These are phyloP conservation scores for Plotosus lineatus DNA, from an alignment of 2,113 vertebrate species.

Conservation along the genomic window DNA sequence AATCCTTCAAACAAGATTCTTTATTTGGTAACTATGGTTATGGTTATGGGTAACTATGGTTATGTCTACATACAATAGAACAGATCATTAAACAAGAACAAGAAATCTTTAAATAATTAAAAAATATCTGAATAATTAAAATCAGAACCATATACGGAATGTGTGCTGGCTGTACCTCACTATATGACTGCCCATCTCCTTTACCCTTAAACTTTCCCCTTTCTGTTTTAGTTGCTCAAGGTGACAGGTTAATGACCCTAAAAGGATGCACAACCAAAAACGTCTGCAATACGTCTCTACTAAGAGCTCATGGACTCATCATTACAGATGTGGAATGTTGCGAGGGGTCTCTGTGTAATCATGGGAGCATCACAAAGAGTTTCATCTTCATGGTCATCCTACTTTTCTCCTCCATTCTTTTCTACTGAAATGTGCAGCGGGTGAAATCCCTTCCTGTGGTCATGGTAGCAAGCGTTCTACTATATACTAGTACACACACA, in stretches of 20 bases:
- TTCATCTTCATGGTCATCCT: slow-evolving; percentile 52
- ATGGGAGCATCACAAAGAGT: slow-evolving; percentile 25
- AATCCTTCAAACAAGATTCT: no score
- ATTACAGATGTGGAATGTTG: slow-evolving; percentile 59
- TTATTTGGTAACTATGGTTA: no score
- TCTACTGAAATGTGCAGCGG: slow-evolving; percentile 27
- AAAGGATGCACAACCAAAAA: slow-evolving; percentile 8
- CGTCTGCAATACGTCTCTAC: background rate
- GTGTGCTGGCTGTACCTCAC: no score
- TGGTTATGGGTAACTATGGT: no score
- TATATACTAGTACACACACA: no score
- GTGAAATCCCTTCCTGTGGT: background rate
- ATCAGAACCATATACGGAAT: no score
- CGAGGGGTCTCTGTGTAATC: slow-evolving; percentile 42
- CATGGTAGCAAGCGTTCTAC: background rate
- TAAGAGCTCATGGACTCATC: no score
- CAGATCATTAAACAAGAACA: no score
- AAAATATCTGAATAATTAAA: no score
- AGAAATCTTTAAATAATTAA: no score
- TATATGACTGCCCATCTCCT: no score
- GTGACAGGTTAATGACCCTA: background rate
- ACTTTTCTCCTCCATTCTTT: slow-evolving; percentile 40
- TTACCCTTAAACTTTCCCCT: background rate
- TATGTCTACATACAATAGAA: no score
- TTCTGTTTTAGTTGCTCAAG: slow-evolving; percentile 1